A percentile compares a stretch with the other conserved stretches of the same genome.
These are phyloP conservation scores for Myripristis jacobus DNA, from an alignment of 2,797 vertebrate genomes.

Conservation along the genomic window DNA sequence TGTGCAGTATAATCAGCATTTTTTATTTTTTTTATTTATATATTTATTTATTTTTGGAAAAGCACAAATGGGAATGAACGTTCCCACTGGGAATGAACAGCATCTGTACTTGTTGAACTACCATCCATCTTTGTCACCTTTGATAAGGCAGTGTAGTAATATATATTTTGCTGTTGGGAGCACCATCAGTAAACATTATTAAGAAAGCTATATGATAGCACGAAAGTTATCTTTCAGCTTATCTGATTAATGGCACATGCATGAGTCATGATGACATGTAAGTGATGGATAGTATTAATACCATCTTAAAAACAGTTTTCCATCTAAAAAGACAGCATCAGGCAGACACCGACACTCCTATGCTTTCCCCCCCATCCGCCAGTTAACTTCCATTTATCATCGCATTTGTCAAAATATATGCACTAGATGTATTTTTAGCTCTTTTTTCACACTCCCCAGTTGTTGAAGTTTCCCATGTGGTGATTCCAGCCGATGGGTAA, in stretches of 20 bases:
- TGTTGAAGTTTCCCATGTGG: slow-evolving; percentile 57
- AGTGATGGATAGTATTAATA: slow-evolving; percentile 81
- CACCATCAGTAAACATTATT: slow-evolving; percentile 73
- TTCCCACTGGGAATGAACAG: slow-evolving; percentile 2
- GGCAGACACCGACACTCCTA: slow-evolving; percentile 32
- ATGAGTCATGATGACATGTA: slow-evolving; percentile 70
- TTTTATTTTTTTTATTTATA: too few relatives aligned
- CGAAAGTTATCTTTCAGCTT: slow-evolving; percentile 52
- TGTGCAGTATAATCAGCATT: too few relatives aligned
- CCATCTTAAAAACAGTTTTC: slow-evolving; percentile 64
- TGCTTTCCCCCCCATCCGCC: slow-evolving; percentile 50
- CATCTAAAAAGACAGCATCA: slow-evolving; percentile 54
- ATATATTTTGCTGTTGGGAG: slow-evolving; percentile 54
- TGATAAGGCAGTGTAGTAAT: slow-evolving; percentile 61
- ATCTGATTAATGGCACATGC: slow-evolving; percentile 74
- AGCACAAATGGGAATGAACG: too few relatives aligned
- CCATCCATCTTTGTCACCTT: slow-evolving; percentile 18
- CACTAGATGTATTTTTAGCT: slow-evolving; percentile 48
- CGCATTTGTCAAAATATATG: slow-evolving; percentile 71
- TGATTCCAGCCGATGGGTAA: slow-evolving; percentile 69
- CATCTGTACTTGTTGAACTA: slow-evolving; percentile 43
- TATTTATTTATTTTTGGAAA: too few relatives aligned
- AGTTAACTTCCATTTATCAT: slow-evolving; percentile 75
- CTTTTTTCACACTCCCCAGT: slow-evolving; percentile 44
- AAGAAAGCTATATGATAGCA: slow-evolving; percentile 48